Evolutionary conservation across 2,888 invertebrate genomes (phyloP).

Genomic region (Tetrapedia diversipes): DNA sequence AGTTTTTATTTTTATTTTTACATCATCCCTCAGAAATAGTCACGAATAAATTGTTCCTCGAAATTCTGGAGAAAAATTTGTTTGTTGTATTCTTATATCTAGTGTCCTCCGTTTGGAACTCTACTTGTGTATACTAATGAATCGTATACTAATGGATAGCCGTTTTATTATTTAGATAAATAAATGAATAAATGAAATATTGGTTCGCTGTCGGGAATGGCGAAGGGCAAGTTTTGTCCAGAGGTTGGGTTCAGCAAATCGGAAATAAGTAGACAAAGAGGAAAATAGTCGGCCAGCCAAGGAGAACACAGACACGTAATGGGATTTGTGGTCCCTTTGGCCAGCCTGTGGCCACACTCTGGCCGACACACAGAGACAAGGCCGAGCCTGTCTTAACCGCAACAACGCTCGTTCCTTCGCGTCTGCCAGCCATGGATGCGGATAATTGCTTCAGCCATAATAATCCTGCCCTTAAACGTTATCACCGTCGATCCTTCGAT

Average conservation of each 20-base stretch:
- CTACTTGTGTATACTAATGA: too few species aligned
- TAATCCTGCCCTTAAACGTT: conserved; percentile 16
- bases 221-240: background rate
- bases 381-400: conserved; percentile 47
- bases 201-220: too few species aligned
- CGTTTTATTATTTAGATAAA: too few species aligned
- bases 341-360: conserved; percentile 63
- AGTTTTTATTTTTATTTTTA: too few species aligned
- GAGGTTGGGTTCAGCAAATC: conserved; percentile 19
- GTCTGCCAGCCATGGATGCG: conserved; percentile 33
- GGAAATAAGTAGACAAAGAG: conserved; percentile 40
- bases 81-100: too few species aligned
- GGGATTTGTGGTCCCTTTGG: conserved; percentile 69
- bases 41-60: too few species aligned
- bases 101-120: too few species aligned
- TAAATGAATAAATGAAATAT: too few species aligned
- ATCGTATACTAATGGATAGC: too few species aligned
- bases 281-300: conserved; percentile 26
- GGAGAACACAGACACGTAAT: conserved; percentile 59
- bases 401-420: conserved; percentile 45
- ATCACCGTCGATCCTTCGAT: background rate
- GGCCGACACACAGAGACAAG: conserved; percentile 53
- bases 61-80: too few species aligned
- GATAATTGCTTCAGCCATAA: conserved; percentile 44
- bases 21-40: too few species aligned